phyloP scores from a whole-genome alignment of 2,113 vertebrate species.

The Dicrurus megarhynchus region DNA sequence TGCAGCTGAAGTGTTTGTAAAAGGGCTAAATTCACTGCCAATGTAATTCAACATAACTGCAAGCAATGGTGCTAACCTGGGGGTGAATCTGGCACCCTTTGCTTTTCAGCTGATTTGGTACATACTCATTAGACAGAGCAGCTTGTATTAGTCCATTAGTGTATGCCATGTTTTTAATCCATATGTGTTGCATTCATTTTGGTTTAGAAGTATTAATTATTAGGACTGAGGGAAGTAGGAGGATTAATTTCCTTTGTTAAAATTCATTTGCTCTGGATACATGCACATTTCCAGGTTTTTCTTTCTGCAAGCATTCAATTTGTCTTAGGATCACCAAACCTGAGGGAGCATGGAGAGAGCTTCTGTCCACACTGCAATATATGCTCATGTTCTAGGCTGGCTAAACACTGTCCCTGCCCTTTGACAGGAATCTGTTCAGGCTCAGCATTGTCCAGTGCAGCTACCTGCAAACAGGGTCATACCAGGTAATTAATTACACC shows the following conservation, averaged over 20 bases:
- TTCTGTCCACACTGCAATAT: background rate
- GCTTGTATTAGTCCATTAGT: background rate
- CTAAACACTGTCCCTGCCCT: background rate
- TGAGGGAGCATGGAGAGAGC: background rate
- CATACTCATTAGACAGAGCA: background rate
- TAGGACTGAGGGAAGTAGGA: background rate
- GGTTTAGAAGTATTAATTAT: background rate
- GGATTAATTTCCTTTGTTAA: background rate
- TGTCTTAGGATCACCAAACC: background rate
- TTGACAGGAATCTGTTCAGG: background rate
- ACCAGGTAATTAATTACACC: background rate
- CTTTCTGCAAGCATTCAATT: background rate
- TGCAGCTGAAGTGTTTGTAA: background rate
- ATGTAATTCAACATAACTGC: constrained; percentile 1
- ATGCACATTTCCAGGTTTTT: background rate
- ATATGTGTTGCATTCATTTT: background rate
- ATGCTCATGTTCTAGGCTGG: background rate
- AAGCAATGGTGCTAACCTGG: background rate
- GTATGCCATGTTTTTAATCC: background rate
- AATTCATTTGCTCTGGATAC: background rate
- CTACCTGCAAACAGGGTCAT: background rate
- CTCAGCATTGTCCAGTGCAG: background rate
- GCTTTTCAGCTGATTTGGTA: background rate
- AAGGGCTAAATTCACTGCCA: background rate
- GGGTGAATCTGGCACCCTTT: background rate